phyloP scores from a whole-genome alignment of 2,888 invertebrate species.

The Meiosimyza decipiens region DNA sequence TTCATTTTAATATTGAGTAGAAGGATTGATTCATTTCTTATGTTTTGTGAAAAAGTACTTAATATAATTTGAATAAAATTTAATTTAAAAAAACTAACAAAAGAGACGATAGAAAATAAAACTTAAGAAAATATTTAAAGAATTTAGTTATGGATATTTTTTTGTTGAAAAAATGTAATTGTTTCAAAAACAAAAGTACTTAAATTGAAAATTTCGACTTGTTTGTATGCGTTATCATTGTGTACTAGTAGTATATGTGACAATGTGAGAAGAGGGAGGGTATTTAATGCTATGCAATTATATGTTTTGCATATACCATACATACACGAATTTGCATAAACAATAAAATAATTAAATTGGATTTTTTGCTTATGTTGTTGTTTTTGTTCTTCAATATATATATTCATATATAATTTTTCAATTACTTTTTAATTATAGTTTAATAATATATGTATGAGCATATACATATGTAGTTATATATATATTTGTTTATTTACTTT shows the following conservation, averaged over 20 bases:
- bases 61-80: neutral
- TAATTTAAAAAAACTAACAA: neutral
- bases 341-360: conserved; percentile 24
- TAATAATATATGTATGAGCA: neutral
- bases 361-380: conserved; percentile 3
- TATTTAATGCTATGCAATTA: conserved; percentile 16
- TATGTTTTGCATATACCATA: neutral
- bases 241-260: neutral
- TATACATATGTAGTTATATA: conserved; percentile 4
- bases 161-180: neutral
- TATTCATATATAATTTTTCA: neutral
- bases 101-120: conserved; percentile 1
- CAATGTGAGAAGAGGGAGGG: neutral
- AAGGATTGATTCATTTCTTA: conserved; percentile 1
- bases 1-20: conserved; percentile 10
- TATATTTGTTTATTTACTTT: conserved; percentile 10
- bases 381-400: conserved; percentile 10
- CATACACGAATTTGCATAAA: conserved; percentile 5
- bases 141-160: neutral
- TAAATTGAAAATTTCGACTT: conserved; percentile 16
- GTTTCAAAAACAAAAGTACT: conserved; percentile 19
- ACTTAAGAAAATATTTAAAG: neutral
- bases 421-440: neutral
- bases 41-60: conserved; percentile 12
- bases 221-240: conserved; percentile 4